These are phyloP conservation scores for Crossocerus cetratus DNA, from an alignment of 2,888 invertebrate genomes.

Conservation along the genomic window DNA sequence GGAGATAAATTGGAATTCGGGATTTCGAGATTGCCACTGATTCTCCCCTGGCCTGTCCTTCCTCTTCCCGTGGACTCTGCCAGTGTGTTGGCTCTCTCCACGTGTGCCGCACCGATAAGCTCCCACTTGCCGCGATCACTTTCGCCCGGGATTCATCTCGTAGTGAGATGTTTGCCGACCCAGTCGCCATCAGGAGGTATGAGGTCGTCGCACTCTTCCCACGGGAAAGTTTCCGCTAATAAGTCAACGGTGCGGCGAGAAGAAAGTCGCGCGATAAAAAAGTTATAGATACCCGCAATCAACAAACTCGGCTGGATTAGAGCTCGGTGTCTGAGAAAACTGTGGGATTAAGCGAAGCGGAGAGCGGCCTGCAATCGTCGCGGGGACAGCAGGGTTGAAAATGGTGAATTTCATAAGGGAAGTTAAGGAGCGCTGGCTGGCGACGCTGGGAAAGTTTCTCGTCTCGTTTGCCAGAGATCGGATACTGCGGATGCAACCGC, in stretches of 20 bases:
- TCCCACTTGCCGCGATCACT: not conserved
- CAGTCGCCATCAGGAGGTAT: too few species aligned
- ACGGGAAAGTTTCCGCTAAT: too few species aligned
- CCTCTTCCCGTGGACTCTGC: slow-evolving; percentile 15
- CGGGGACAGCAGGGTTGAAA: not conserved
- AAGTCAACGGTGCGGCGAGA: too few species aligned
- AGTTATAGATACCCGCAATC: too few species aligned
- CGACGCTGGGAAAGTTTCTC: slow-evolving; percentile 11
- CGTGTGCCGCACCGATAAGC: not conserved
- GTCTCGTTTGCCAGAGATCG: slow-evolving; percentile 1
- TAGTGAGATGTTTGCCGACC: not conserved
- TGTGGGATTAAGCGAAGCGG: too few species aligned
- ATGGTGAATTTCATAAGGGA: slow-evolving; percentile 14
- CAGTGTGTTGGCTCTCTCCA: slow-evolving; percentile 13
- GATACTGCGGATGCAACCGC: slow-evolving; percentile 18
- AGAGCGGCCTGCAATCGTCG: too few species aligned
- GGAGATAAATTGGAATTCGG: slow-evolving; percentile 41
- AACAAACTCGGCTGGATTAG: too few species aligned
- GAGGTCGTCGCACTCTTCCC: too few species aligned
- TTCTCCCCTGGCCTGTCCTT: slow-evolving; percentile 27
- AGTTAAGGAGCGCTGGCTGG: slow-evolving; percentile 18
- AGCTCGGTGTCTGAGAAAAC: too few species aligned
- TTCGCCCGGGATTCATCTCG: not conserved
- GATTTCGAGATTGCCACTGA: slow-evolving; percentile 45
- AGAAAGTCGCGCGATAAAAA: too few species aligned